A percentile compares a stretch with the other conserved stretches of the same genome.
phyloP scores from a whole-genome alignment of 2,888 invertebrate species.

The Leucophenga montana region DNA sequence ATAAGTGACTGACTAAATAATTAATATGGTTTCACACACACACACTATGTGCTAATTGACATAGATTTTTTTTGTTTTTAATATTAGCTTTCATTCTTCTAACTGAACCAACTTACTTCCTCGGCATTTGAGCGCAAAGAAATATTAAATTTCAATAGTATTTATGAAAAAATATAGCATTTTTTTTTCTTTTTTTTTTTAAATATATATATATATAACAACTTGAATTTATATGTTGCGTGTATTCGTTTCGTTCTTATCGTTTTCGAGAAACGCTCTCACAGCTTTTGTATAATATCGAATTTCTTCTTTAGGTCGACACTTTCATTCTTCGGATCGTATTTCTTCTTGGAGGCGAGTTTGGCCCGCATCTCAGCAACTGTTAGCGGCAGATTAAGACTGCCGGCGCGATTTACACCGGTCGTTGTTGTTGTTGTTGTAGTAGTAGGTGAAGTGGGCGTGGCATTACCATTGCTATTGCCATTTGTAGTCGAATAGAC shows the following conservation, averaged over 20 bases:
- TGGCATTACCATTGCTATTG: constrained; percentile 37
- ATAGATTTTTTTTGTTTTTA: not conserved
- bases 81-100: not conserved
- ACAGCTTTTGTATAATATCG: constrained; percentile 94
- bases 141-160: not conserved
- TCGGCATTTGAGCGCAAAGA: not conserved
- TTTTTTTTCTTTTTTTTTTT: constrained; percentile 23
- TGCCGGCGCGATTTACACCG: constrained; percentile 60
- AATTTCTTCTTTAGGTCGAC: constrained; percentile 94
- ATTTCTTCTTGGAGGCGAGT: constrained; percentile 88
- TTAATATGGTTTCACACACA: constrained; percentile 10
- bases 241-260: not conserved
- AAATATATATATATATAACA: constrained; percentile 42
- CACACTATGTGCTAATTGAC: constrained; percentile 12
- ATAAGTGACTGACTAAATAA: constrained; percentile 63
- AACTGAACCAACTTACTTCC: not conserved
- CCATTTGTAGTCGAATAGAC: constrained; percentile 20
- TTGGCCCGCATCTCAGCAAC: constrained; percentile 93
- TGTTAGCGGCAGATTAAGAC: constrained; percentile 88
- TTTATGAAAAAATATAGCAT: not conserved
- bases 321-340: constrained; percentile 91
- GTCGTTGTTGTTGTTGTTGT: not conserved
- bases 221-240: not conserved
- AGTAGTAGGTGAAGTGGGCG: constrained; percentile 38
- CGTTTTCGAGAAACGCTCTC: constrained; percentile 58